Evolutionary conservation across 2,888 invertebrate species (phyloP).

Genomic region (Scrobipalpa atriplicella): DNA sequence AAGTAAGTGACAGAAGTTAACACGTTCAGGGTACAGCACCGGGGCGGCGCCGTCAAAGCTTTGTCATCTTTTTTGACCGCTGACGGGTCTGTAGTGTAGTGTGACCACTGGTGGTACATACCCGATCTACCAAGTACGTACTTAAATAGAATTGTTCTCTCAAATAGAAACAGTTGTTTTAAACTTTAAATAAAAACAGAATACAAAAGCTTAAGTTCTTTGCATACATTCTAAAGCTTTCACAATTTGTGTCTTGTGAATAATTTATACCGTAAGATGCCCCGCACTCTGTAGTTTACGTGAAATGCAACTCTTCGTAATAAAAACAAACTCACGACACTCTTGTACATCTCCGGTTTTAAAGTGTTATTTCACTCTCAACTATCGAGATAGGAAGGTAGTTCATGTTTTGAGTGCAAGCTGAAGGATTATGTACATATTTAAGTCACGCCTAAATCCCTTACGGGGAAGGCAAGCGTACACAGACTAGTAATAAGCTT

Average conservation of each 20-base stretch:
- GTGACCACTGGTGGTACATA: too few relatives aligned
- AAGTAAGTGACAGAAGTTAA: too few relatives aligned
- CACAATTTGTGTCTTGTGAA: conserved; percentile 3
- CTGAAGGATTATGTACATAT: too few relatives aligned
- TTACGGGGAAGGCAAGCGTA: too few relatives aligned
- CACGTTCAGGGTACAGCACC: too few relatives aligned
- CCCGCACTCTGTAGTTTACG: not conserved
- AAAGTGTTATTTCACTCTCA: not conserved
- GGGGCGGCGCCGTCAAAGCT: too few relatives aligned
- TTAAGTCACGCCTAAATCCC: too few relatives aligned
- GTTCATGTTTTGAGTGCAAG: not conserved
- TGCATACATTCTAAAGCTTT: conserved; percentile 3
- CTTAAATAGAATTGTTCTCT: too few relatives aligned
- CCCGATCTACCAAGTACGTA: too few relatives aligned
- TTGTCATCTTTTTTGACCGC: too few relatives aligned
- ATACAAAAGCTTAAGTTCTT: not conserved
- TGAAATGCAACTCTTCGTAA: not conserved
- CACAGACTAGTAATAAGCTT: too few relatives aligned
- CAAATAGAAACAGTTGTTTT: not conserved
- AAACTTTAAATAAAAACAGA: not conserved
- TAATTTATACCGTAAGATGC: conserved; percentile 3
- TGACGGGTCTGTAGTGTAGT: too few relatives aligned
- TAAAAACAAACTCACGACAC: not conserved
- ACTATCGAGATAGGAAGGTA: not conserved
- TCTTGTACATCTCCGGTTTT: not conserved